Conservation (phyloP, 2,113 vertebrate genomes). For the Cairina moschata region DNA sequence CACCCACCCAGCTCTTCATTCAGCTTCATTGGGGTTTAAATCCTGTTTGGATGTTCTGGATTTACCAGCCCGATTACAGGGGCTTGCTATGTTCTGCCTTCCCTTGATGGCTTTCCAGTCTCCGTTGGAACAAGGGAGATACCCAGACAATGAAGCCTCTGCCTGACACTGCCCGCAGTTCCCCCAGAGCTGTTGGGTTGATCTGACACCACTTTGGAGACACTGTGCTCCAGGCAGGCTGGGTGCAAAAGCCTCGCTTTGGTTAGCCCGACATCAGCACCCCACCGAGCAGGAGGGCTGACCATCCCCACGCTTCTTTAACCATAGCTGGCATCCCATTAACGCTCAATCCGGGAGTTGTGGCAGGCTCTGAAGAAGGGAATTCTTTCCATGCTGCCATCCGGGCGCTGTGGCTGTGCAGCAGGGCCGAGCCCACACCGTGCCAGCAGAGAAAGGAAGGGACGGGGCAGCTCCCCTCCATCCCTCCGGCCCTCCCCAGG, state of each 20-base stretch:
- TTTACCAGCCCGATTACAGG: neutral
- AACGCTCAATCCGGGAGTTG: fast-evolving
- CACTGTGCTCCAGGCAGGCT: fast-evolving
- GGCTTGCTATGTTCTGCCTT: neutral
- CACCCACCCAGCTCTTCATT: neutral
- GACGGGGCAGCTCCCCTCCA: too few species aligned
- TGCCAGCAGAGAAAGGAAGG: fast-evolving
- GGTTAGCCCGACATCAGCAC: fast-evolving
- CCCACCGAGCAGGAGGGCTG: neutral
- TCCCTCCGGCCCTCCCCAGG: too few species aligned
- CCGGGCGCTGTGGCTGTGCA: fast-evolving
- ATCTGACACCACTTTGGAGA: neutral
- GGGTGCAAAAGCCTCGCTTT: neutral
- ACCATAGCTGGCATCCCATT: fast-evolving
- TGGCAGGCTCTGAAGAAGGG: neutral
- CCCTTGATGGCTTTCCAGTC: neutral
- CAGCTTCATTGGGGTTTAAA: neutral
- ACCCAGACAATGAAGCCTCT: neutral
- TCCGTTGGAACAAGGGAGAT: neutral
- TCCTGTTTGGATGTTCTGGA: neutral
- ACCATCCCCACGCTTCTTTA: fast-evolving
- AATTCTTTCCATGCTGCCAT: neutral
- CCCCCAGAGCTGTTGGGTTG: neutral
- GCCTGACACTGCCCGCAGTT: neutral
- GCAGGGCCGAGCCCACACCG: neutral